Base-by-base conservation (phyloP, 2,888 invertebrate genomes). In the Anoncus sp. region DNA sequence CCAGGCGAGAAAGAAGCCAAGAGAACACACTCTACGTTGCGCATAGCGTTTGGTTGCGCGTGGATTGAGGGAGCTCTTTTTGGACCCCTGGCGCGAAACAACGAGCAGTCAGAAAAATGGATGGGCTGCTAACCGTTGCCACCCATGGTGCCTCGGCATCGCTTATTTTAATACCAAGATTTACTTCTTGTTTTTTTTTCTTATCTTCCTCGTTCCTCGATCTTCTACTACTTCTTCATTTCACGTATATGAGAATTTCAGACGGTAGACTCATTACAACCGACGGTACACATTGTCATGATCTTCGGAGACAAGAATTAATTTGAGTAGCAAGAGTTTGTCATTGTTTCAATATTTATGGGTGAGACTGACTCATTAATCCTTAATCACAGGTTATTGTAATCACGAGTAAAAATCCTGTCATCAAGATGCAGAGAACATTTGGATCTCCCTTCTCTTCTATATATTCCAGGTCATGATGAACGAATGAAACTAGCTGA, bases 31-130 rank as follows among this genome's bases (percentile, higher is more conserved):
- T 67, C 70, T 57, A 55, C 18, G 14, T 43, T 31, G 57, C 55
- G 53, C 72, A 75, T 55, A 55, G 75, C 60, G 66, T 70, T 71
- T 62, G n/a, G 71, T 22, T 60, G 71, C 67, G 66, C 67, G 66
- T 78, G 78, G 78, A 78, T 78, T 67, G 78, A 78, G 75, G 78
- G 78, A 78, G 78, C 78, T 78, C 78, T 51, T 63, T 72, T 63
- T 70, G 88, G 87, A 89, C 90, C 90, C 91, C 90, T 84, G 88
- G 86, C 85, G 90, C 82, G 90, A 87, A 88, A 88, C 87, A 89
- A 90, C 90, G 88, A 90, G 89, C 89, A 90, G 90, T 88, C 89
- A 89, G 88, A 90, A 90, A 91, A 91, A 90, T 91, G 87, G 90
- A 91, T 90, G 89, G 89, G 90, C 90, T 90, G 90, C 90, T 90